Conservation (phyloP, 2,797 vertebrate species). For the Okamejei kenojei region DNA sequence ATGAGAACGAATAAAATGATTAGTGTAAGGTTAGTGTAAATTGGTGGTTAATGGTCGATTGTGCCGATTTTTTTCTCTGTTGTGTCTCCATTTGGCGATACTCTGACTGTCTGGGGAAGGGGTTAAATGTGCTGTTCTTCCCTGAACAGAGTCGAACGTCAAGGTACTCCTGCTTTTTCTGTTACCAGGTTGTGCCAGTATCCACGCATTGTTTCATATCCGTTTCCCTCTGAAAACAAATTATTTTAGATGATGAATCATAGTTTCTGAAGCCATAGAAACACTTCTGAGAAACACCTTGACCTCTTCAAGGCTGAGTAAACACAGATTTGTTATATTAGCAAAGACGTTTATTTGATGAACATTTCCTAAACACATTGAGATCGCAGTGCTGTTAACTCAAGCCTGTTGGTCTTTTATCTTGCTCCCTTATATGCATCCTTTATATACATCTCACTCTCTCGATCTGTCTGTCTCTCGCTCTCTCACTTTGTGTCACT, state of each 20-base stretch:
- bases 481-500: neutral
- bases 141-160: neutral
- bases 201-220: slow-evolving; percentile 25
- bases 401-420: neutral
- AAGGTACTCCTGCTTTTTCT: too few species aligned
- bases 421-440: neutral
- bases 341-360: neutral
- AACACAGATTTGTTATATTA: slow-evolving; percentile 29
- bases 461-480: neutral
- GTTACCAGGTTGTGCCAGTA: neutral
- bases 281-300: slow-evolving; percentile 30
- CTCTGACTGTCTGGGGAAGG: neutral
- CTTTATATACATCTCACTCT: neutral
- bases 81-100: too few species aligned
- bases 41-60: too few species aligned
- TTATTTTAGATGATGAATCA: slow-evolving; percentile 31
- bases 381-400: neutral
- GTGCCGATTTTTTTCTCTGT: too few species aligned
- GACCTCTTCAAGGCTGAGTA: slow-evolving; percentile 28
- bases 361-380: neutral
- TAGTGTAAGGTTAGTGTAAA: too few species aligned
- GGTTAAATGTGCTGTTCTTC: neutral
- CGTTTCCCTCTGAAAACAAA: slow-evolving; percentile 5
- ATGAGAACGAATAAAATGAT: too few species aligned
- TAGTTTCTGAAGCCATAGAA: slow-evolving; percentile 34